These are phyloP conservation scores for Sula dactylatra DNA, from an alignment of 2,113 vertebrate genomes.

Conservation along the genomic window DNA sequence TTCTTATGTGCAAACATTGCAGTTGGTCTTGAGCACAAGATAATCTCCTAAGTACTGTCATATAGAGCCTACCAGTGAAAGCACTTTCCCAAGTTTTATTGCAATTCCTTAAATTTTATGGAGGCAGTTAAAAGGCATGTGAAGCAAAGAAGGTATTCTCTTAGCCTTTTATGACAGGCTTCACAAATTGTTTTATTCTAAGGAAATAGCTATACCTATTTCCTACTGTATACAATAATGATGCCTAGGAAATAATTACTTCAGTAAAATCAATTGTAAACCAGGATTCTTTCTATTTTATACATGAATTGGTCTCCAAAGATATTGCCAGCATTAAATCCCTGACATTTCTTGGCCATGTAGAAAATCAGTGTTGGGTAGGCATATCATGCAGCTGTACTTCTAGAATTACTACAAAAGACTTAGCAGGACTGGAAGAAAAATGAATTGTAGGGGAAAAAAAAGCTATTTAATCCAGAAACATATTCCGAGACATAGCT, in stretches of 20 bases:
- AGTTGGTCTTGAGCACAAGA: neutral
- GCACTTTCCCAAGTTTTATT: constrained; percentile 41
- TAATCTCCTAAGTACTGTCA: constrained; percentile 58
- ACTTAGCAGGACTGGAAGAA: neutral
- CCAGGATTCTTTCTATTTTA: constrained; percentile 20
- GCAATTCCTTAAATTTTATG: constrained; percentile 73
- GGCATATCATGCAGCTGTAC: neutral
- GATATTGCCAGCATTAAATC: constrained; percentile 4
- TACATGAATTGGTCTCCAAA: constrained; percentile 28
- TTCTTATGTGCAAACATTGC: constrained; percentile 13
- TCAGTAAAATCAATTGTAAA: constrained; percentile 12
- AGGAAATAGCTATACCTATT: constrained; percentile 36
- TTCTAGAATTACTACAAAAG: constrained; percentile 24
- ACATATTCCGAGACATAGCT: neutral
- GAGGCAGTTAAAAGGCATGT: constrained; percentile 50
- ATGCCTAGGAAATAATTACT: constrained; percentile 40
- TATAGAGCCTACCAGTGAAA: constrained; percentile 29
- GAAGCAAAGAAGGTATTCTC: constrained; percentile 54
- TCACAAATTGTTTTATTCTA: constrained; percentile 64
- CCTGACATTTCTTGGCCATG: neutral
- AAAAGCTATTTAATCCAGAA: constrained; percentile 24
- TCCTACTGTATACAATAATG: constrained; percentile 28
- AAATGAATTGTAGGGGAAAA: neutral
- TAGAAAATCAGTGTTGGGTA: constrained; percentile 8
- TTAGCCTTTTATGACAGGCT: constrained; percentile 38